phyloP scores from a whole-genome alignment of 1,140 invertebrate species.

The Parapsyche elsis region DNA sequence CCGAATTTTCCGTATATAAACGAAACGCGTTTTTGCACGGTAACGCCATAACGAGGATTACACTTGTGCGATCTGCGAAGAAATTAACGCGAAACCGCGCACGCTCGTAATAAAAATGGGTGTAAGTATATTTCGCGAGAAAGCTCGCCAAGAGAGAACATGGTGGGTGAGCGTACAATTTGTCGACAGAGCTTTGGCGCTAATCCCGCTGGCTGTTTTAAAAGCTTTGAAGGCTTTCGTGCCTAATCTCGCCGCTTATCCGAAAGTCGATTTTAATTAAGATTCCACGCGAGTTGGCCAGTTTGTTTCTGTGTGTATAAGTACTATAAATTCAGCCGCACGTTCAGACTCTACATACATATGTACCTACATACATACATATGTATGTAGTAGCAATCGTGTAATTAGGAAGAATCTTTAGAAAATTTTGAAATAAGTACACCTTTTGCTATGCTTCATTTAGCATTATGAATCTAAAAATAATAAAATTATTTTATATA shows the following conservation, averaged over 20 bases:
- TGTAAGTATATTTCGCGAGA: too few species aligned
- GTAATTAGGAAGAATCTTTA: too few species aligned
- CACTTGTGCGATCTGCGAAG: too few species aligned
- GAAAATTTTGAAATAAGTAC: too few species aligned
- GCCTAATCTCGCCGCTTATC: not conserved
- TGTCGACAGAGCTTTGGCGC: too few species aligned
- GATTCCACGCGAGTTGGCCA: not conserved
- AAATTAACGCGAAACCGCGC: too few species aligned
- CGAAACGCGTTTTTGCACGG: not conserved
- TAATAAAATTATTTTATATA: too few species aligned
- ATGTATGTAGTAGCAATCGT: not conserved
- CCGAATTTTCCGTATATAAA: not conserved
- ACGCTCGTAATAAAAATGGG: too few species aligned
- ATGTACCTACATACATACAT: not conserved
- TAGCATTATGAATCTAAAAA: too few species aligned
- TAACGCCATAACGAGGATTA: not conserved
- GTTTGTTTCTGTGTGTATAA: not conserved
- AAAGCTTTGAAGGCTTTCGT: not conserved
- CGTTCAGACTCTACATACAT: not conserved
- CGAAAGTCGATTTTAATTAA: constrained; percentile 24
- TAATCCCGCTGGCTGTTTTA: constrained; percentile 2
- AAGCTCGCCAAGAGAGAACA: too few species aligned
- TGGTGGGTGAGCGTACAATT: not conserved
- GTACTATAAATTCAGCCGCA: not conserved
- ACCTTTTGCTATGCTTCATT: too few species aligned